phyloP scores from a whole-genome alignment of 2,888 invertebrate species.

The Erynnis tages region DNA sequence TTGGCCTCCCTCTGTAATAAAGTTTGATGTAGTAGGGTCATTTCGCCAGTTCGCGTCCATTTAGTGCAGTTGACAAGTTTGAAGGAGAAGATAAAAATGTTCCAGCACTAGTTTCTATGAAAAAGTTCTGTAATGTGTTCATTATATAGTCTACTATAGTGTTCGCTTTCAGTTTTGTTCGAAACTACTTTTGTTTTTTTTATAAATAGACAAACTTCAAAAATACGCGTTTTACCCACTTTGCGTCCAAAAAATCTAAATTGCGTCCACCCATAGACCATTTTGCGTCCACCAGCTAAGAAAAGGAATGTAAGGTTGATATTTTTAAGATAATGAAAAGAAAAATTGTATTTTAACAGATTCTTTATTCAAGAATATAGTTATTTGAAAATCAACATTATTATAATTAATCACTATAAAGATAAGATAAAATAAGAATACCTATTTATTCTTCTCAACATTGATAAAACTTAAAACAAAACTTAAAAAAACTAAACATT shows the following conservation, averaged over 20 bases:
- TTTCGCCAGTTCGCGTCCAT: conserved; percentile 31
- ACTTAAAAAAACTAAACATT: too few species aligned
- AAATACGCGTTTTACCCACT: not conserved
- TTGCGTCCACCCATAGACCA: conserved; percentile 1
- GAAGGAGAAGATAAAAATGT: conserved; percentile 30
- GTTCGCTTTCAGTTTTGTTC: not conserved
- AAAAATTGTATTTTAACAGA: not conserved
- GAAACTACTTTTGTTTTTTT: not conserved
- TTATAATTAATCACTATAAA: not conserved
- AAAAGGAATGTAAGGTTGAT: not conserved
- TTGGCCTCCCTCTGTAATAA: too few species aligned
- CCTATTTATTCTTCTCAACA: not conserved
- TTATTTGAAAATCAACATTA: not conserved
- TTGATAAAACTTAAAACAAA: not conserved
- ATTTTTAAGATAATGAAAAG: not conserved
- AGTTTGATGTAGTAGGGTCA: too few species aligned
- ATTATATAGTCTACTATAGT: conserved; percentile 23
- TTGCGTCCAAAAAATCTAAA: conserved; percentile 2
- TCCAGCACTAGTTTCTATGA: conserved; percentile 11
- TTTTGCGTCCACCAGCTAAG: conserved; percentile 4
- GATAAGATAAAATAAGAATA: not conserved
- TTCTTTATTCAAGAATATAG: not conserved
- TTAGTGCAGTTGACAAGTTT: conserved; percentile 34
- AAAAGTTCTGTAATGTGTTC: conserved; percentile 33
- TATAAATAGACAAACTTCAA: not conserved